Base-by-base conservation (phyloP, 1,140 invertebrate species). In the Drosophila insularis region DNA sequence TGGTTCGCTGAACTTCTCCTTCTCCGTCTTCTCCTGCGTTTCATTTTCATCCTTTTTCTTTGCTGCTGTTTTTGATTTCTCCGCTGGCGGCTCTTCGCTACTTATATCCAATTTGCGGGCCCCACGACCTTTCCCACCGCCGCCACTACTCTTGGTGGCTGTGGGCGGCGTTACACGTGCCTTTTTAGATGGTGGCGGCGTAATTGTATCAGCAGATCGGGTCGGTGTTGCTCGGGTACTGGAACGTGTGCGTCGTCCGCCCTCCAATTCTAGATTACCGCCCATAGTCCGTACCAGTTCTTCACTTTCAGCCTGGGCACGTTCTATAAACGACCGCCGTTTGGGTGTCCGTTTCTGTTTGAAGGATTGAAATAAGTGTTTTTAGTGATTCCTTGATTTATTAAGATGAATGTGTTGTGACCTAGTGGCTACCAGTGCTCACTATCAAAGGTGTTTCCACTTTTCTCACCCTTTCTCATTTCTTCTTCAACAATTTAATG, bases 101-200 rank as follows among this genome's bases (percentile, higher is more conserved):
- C 78, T 72, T 21, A 86, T 67, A 39, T 91, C 86, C 46, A 91
- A 50, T 70, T 91, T 91, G 6, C 90, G 82, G n/a, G 90, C 90
- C 21, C 90, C 79, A 13, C 90, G 84, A 11, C 75, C 90, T 21
- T 79, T 80, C 10, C 40, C 73, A 19, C 2, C 35, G 11, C 63
- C 81, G 17, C 67, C 71, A 5, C 58, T 77, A 55, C 61, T 76
- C 40, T 82, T 90, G 1, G 81, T 77, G 0, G 81, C 54, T 17
- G 66, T 70, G 8, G 82, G 69, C 19, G 89, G 89, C 3, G 90
- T 91, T 21, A 75, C 80, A 31, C 86, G 77, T 46, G 90, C 80
- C 62, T 90, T 91, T 75, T 91, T 91, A n/a, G 58, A 77, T n/a
- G 90, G 90, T 39, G 90, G 90, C 65, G 91, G 90, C 31, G 89